Base-by-base conservation (phyloP, 1,140 invertebrate species). In the Alviniconcha marisindica region DNA sequence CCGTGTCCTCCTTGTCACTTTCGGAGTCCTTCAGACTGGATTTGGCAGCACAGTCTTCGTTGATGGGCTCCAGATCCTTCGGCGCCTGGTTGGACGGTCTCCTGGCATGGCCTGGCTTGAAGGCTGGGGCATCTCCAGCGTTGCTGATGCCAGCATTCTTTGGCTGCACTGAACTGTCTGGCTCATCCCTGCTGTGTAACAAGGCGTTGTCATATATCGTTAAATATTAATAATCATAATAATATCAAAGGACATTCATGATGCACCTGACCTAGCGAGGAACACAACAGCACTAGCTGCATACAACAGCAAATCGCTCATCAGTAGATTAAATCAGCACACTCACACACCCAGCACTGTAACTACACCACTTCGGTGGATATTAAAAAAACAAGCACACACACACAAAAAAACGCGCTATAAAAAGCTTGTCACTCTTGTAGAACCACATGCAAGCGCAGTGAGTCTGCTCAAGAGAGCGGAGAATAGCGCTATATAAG, bases 51-150 rank as follows among this genome's bases (percentile, higher is more conserved):
- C 73, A 77, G 2, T 44, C 74, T 36, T 82, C 90, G 14, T 82
- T 77, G 54, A 91, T 90, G n/a, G 89, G 85, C 36, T 88, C 83
- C 74, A 91, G 86, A 31, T 90, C 87, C 36, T 83, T 81, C 33
- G 76, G 84, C 28, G 79, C 84, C 48, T 83, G 76, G 48, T 86
- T 84, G 14, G 87, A 88, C 18, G 83, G 84, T 74, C 85, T 85
- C 24, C 89, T 77, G 0, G 80, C 83, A 63, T 85, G 87, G 51
- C 69, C 60, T 24, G 77, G 77, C 54, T 82, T 82, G 42, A 78
- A 60, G 33, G 69, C 69, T 24, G 79, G 84, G 56, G 81, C 83
- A 63, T 83, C 77, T 69, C 80, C 60, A 36, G 71, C 36, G 63
- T 78, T 73, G 48, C 40, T 76, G 28, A 69, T 54, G 66, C 42